Evolutionary conservation across 2,888 invertebrate genomes (phyloP), one percentile per base, ranked within the genome.

Genomic region (Chorisops tibialis): DNA sequence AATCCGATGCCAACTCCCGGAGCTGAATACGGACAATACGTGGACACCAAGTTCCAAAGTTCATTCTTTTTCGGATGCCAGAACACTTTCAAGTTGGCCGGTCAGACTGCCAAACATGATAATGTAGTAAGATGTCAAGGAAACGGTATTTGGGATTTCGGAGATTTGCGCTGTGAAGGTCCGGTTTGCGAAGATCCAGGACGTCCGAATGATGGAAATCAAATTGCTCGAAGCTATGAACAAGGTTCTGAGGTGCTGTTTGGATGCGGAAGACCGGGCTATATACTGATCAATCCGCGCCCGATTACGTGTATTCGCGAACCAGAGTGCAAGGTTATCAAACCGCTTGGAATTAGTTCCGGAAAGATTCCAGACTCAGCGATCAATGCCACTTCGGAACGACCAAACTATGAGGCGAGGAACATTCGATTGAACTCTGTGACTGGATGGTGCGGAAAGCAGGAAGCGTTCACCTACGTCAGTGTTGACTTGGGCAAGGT

Each of bases 121-220:
- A 93, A 93, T 73, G 90, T 92, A 11, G 96, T 98, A 0, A 83
- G 90, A 65, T 97, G 97, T 77, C 89, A 91, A 79, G 88, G 88
- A 1, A 94, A 94, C 72, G 93, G 94, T 2, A 88, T 91, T 65
- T 98, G 98, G 98, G 97, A 97, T 80, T 96, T 97, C 75, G 97
- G 97, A 24, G 94, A 95, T 74, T 81, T 98, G 52, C 72, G 78
- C 59, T 98, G 98, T 73, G 96, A 96, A 81, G 97, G 96, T 18
- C 96, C 96, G 3, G 96, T 96, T 1, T 96, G 96, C 75, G 91
- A 93, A 75, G 96, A 97, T 78, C 96, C 96, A 0, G 94, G 96
- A 1, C 85, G 93, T 71, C 96, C 96, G 0, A 89, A 92, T 64
- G 96, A 96, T 78, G 96, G 96, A 19, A 82, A 84, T 67, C 96